A percentile compares a stretch with the other conserved stretches of the same genome.
These are phyloP conservation scores for Progne subis DNA, from an alignment of 2,113 vertebrate genomes.

Conservation along the genomic window DNA sequence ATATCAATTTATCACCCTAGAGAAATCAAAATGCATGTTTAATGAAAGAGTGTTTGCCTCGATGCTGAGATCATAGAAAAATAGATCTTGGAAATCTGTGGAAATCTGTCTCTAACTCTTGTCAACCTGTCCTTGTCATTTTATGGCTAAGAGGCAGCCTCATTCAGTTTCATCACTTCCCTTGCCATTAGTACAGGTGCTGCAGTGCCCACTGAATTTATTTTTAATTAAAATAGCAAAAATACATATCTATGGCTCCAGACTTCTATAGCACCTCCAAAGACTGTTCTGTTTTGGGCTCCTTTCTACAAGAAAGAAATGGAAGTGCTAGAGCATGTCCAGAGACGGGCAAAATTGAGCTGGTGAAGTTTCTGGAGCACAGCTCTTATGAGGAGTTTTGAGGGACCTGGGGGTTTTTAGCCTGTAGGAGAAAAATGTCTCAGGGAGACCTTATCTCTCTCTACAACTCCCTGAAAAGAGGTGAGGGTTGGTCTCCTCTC, in stretches of 20 bases:
- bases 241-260: background rate
- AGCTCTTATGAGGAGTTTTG: background rate
- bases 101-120: background rate
- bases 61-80: background rate
- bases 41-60: background rate
- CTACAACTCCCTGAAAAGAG: background rate
- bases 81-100: background rate
- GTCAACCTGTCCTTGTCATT: background rate
- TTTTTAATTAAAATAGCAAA: background rate
- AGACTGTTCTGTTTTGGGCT: background rate
- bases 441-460: background rate
- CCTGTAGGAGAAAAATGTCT: background rate
- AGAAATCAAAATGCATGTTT: background rate
- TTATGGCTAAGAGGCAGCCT: background rate
- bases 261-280: background rate
- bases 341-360: background rate
- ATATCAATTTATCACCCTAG: background rate
- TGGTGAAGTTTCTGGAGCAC: background rate
- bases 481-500: background rate
- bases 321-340: background rate
- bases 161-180: background rate
- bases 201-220: background rate
- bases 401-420: background rate
- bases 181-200: background rate
- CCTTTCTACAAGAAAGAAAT: background rate